Base-by-base conservation (phyloP, 2,113 vertebrate species). In the Rhinoderma darwinii region DNA sequence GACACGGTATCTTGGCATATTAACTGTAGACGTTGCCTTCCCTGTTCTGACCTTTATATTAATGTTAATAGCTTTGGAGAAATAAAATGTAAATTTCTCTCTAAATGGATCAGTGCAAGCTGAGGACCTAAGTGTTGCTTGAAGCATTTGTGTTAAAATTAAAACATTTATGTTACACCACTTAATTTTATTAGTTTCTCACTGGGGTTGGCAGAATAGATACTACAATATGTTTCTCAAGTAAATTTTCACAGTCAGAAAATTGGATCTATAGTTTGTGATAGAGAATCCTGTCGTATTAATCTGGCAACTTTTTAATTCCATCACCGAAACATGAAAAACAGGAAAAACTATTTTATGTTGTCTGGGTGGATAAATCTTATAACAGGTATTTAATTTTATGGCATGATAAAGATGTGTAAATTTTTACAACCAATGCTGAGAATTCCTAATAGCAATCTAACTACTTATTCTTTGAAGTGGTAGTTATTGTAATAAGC, bases 11-110 rank as follows among this genome's bases (percentile, higher is more conserved):
- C 88, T 86, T 90, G 89, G 89, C 89, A 90, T 88, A 87, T 89
- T 88, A 89, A 91, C 90, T 93, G 89, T 88, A 89, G 90, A 93
- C 85, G 73, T 86, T 91, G 84, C 87, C 74, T 93, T 93, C 90
- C 89, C 88, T 90, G 89, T 44, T 74, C 70, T 90, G 90, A 91
- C 91, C 91, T 94, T 93, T 91, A 91, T 92, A 91, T 90, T 91
- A 90, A 93, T 89, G 89, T 89, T 92, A 91, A 93, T 88, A 91
- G 90, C 88, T 90, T 92, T 92, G 89, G 89, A 93, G 92, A 94
- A 92, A 93, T 91, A 90, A 92, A 93, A 92, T 91, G 91, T 91
- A 92, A 92, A 93, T 93, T 93, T 90, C 47, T 59, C 90, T 93
- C 90, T 93, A 92, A 93, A 92, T 92, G 89, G 90, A 93, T 94